Evolutionary conservation across 1,140 invertebrate species (phyloP).

Genomic region (Aphis gossypii): DNA sequence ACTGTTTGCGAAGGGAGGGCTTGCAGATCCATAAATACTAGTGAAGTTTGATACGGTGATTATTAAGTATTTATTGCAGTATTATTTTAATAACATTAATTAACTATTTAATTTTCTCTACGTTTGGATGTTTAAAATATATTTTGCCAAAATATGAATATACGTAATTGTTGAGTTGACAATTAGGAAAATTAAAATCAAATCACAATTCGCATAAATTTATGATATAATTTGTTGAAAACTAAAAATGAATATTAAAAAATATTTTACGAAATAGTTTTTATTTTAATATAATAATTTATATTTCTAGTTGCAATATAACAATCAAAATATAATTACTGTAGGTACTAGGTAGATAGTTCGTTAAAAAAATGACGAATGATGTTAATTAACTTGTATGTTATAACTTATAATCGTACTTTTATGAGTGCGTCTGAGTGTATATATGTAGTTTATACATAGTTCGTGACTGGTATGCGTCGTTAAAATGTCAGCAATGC

Average conservation of each 20-base stretch:
- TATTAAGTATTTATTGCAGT: neutral
- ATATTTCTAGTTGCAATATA: neutral
- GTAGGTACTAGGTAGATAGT: neutral
- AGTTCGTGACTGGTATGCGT: neutral
- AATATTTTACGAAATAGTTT: neutral
- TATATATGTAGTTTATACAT: neutral
- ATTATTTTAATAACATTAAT: neutral
- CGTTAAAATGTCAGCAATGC: slow-evolving; percentile 24
- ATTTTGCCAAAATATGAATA: neutral
- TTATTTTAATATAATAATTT: neutral
- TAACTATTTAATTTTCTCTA: neutral
- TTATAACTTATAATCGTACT: slow-evolving; percentile 33
- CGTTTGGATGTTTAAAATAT: neutral
- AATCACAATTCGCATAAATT: neutral
- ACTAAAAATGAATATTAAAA: neutral
- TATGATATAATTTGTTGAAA: neutral
- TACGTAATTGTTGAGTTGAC: neutral
- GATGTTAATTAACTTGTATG: slow-evolving; percentile 42
- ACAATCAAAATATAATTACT: neutral
- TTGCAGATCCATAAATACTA: neutral
- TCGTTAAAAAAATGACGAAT: neutral
- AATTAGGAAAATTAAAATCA: neutral
- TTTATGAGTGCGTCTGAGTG: neutral
- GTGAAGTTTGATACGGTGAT: neutral
- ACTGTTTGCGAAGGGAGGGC: neutral